These are phyloP conservation scores for Rhincodon typus DNA, from an alignment of 2,797 vertebrate species.

Conservation along the genomic window DNA sequence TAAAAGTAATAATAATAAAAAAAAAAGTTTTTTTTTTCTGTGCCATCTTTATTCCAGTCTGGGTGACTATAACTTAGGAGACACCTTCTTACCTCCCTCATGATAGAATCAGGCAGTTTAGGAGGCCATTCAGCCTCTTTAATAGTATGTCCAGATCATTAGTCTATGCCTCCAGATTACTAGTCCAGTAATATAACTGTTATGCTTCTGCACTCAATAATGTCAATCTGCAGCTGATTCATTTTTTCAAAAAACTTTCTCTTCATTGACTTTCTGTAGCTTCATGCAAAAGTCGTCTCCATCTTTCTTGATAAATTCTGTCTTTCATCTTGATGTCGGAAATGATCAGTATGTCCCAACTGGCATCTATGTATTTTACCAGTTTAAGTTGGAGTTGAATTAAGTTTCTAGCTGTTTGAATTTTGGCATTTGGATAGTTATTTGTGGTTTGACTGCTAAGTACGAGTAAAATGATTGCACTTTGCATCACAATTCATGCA, in stretches of 20 bases:
- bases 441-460: background rate
- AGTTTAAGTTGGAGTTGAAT: background rate
- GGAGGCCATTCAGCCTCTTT: background rate
- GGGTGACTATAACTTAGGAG: background rate
- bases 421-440: background rate
- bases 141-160: too few relatives aligned
- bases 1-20: background rate
- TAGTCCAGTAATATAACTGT: too few relatives aligned
- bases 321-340: background rate
- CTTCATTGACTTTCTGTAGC: background rate
- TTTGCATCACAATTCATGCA: background rate
- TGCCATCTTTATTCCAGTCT: background rate
- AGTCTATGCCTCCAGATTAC: too few relatives aligned
- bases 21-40: background rate
- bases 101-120: background rate
- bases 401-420: background rate
- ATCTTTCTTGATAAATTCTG: background rate
- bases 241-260: background rate
- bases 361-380: background rate
- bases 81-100: background rate
- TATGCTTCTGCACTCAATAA: background rate
- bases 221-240: background rate
- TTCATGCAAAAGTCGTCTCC: background rate
- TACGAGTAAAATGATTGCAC: background rate
- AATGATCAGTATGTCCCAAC: background rate